Base-by-base conservation (phyloP, 2,113 vertebrate genomes). In the Coptodon rendalli region DNA sequence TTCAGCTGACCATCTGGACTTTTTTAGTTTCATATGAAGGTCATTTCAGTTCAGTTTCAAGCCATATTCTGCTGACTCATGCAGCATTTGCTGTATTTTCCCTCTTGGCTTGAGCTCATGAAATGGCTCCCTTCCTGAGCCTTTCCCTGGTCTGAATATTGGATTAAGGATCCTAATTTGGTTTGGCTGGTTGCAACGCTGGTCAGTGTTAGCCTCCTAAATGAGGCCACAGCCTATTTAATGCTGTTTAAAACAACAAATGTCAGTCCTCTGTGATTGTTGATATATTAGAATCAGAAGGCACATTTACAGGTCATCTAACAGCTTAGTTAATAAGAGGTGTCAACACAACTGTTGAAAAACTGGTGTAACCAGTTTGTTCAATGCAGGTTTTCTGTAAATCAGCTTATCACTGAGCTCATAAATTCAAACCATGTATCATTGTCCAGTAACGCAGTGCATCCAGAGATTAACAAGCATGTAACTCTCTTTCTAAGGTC, bases 401-500 rank as follows among this genome's bases (percentile, higher is more conserved):
- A 91, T 81, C 50, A 63, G 45, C 36, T 84, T 53, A 81, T 16
- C 13, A 27, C 38, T 29, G 4, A 68, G 10, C 53, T 80, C 45
- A 3, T 36, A 2, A 38, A 73, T 56, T 24, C 45, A 53, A 80
- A 50, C 13, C 24, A 19, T 16, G 34, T 43, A 22, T 19, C 17
- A 24, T 4, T 36, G 76, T 40, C 27, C 13, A 66, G 29, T 54
- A 29, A 5, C n/a, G 29, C 9, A 53, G 71, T 45, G 16, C 22
- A 31, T 53, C 40, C 19, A 87, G 43, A 83, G 16, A 50, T 54
- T 87, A 89, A 84, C 73, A 19, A 17, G 34, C 71, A 22, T 59
- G 16, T 85, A 66, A 17, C 59, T 87, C 45, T 87, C 66, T 90
- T 87, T 17, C 89, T 43, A 89, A 99, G 99, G 93, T 99, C 99